Base-by-base conservation (phyloP, 2,888 invertebrate species). In the Stenolophus ochropezus region DNA sequence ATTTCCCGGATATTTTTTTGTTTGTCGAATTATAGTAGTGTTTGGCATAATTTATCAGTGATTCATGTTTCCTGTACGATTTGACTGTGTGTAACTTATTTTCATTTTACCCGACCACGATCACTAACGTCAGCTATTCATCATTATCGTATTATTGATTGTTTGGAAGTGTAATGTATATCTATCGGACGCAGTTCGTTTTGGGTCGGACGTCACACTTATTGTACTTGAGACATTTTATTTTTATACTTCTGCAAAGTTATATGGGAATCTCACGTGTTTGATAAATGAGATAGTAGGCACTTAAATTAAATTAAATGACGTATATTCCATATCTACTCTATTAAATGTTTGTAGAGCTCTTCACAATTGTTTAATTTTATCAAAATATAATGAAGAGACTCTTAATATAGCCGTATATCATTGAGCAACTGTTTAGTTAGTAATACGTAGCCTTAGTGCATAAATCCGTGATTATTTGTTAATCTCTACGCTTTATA, bases 361-460 rank as follows among this genome's bases (percentile, higher is more conserved):
- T 61, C 79, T 79, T 69, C 16, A 79, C 51, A 71, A 25, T 79
- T 71, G 53, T 69, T 69, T 79, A 71, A 79, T 79, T 78, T 78
- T 78, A 78, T 71, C 79, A 69, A 51, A 51, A 79, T 78, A 78
- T 65, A 65, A 65, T 79, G 51, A 79, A 65, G 65, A 47, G 23
- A 69, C 53, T 69, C 51, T 69, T 79, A 69, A 73, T 73, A 73
- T 27, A 65, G 27, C 27, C 27, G 33, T 65, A 25, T 65, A 33
- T 65, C 65, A 33, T 25, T 25, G 18, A 65, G 33, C 18, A 65
- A 65, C 27, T 65, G 65, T 65, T n/a, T 65, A 65, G 14, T 65
- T 65, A 25, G 6, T 65, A 33, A 65, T 33, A 65, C 11, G 33
- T 33, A 18, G 65, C 20, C 33, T 65, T 65, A 65, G 33, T 65